Evolutionary conservation across 2,113 vertebrate species (phyloP).

Genomic region (Baryphthengus martii): DNA sequence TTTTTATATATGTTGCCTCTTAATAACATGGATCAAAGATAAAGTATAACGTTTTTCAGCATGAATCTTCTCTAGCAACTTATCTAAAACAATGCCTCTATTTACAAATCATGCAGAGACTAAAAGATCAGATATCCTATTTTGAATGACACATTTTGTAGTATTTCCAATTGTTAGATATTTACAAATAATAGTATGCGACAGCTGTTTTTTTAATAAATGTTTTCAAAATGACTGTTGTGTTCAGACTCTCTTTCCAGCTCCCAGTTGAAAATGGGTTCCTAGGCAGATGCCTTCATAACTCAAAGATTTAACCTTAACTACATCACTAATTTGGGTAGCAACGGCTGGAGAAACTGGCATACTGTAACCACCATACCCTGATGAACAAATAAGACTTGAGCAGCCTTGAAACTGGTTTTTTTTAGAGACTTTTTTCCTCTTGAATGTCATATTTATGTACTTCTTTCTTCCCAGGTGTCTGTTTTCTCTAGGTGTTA

Average conservation of each 20-base stretch:
- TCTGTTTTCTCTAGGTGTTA: background rate
- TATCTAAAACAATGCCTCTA: background rate
- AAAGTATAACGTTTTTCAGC: background rate
- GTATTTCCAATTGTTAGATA: background rate
- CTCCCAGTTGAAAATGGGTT: background rate
- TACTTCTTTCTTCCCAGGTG: background rate
- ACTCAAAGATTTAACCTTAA: background rate
- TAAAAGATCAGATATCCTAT: background rate
- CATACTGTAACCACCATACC: rapidly evolving
- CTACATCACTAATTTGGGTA: background rate
- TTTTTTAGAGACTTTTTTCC: background rate
- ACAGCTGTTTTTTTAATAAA: background rate
- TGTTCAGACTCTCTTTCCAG: background rate
- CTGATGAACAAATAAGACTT: background rate
- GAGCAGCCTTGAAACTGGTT: background rate
- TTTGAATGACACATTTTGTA: background rate
- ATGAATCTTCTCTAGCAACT: background rate
- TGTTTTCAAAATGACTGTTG: background rate
- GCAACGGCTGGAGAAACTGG: background rate
- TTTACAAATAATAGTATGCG: background rate
- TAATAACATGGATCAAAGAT: background rate
- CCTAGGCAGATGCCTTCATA: background rate
- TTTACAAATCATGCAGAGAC: background rate
- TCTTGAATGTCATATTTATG: background rate
- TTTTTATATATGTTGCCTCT: background rate